These are phyloP conservation scores for Lucilia cuprina DNA, from an alignment of 1,140 invertebrate genomes.

Conservation along the genomic window DNA sequence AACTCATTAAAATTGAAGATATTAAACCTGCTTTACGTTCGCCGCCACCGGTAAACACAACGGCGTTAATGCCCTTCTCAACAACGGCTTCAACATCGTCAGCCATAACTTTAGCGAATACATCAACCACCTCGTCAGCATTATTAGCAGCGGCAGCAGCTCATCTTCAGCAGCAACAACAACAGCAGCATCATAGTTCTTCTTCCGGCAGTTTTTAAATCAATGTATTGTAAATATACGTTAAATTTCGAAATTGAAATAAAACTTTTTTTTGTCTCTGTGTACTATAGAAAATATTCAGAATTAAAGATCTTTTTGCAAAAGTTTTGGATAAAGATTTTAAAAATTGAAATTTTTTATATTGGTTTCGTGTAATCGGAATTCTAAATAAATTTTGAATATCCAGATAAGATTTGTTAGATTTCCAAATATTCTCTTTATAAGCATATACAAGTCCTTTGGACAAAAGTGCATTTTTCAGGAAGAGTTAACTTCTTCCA, in stretches of 20 bases:
- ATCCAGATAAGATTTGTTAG: too few relatives aligned
- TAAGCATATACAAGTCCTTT: too few relatives aligned
- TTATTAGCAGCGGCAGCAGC: slow-evolving; percentile 17
- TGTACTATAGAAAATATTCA: too few relatives aligned
- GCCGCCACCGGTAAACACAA: slow-evolving; percentile 44
- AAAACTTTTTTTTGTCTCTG: too few relatives aligned
- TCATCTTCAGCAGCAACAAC: slow-evolving; percentile 37
- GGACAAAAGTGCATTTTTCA: background rate
- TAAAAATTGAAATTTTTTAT: too few relatives aligned
- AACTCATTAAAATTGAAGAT: slow-evolving; percentile 73
- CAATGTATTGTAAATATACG: slow-evolving; percentile 7
- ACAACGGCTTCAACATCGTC: slow-evolving; percentile 22
- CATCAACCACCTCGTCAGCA: slow-evolving; percentile 33
- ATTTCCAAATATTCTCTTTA: too few relatives aligned
- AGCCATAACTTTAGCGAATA: background rate
- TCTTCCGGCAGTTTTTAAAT: slow-evolving; percentile 18
- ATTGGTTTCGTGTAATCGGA: too few relatives aligned
- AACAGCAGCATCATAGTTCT: slow-evolving; percentile 13
- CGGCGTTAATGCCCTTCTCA: slow-evolving; percentile 40
- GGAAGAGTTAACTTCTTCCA: background rate
- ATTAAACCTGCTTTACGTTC: slow-evolving; percentile 59
- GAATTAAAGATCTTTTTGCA: too few relatives aligned
- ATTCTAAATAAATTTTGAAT: too few relatives aligned
- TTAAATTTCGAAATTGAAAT: background rate
- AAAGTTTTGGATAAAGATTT: too few relatives aligned